Evolutionary conservation across 2,113 vertebrate genomes (phyloP).

Genomic region (Bufo bufo): DNA sequence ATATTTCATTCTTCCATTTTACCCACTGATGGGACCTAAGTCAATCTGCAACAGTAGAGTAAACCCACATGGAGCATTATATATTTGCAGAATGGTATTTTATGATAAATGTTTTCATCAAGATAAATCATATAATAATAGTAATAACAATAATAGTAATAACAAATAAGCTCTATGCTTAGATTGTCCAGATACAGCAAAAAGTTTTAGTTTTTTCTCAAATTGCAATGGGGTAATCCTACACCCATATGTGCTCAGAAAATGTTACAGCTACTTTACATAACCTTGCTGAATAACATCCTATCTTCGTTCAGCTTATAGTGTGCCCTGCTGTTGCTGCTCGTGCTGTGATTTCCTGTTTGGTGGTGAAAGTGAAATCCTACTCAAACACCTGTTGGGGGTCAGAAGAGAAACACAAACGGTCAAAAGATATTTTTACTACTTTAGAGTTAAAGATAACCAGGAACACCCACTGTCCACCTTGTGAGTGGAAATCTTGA

Average conservation of each 20-base stretch:
- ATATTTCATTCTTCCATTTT: constrained; percentile 15
- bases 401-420: constrained; percentile 43
- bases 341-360: constrained; percentile 41
- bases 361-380: constrained; percentile 38
- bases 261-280: background rate
- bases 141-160: too few relatives aligned
- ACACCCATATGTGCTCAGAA: background rate
- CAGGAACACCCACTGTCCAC: constrained; percentile 2
- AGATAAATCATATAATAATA: background rate
- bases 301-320: constrained; percentile 34
- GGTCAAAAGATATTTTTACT: constrained; percentile 52
- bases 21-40: background rate
- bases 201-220: background rate
- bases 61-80: background rate
- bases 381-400: constrained; percentile 45
- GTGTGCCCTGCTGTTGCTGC: constrained; percentile 13
- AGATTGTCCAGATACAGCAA: background rate
- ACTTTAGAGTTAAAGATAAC: constrained; percentile 28
- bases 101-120: background rate
- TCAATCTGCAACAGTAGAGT: background rate
- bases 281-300: background rate
- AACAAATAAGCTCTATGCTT: background rate
- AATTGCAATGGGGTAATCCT: background rate
- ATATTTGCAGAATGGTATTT: background rate
- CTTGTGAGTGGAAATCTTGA: constrained; percentile 10